Base-by-base conservation (phyloP, 2,113 vertebrate species). In the Hippoglossus stenolepis region DNA sequence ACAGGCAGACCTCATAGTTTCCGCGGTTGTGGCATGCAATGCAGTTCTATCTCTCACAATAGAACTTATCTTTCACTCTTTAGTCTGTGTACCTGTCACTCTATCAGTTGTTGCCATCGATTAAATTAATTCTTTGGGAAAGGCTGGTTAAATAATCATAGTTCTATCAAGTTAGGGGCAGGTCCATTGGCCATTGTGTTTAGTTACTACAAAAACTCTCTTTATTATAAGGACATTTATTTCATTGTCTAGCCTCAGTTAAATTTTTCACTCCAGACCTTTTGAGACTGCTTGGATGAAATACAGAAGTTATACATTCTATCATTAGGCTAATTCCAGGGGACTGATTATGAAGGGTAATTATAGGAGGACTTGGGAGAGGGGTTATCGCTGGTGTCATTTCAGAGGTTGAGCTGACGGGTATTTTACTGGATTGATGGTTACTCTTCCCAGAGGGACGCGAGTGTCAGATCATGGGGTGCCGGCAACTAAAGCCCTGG, bases 321-420 rank as follows among this genome's bases (percentile, higher is more conserved):
- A 70, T 68, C 77, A 83, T 82, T 81, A 74, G 72, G 72, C 65
- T 74, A 77, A 76, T 90, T 91, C 83, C 75, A 80, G 62, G 67
- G 68, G 75, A 70, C 69, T 83, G 54, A 85, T 87, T 83, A 87
- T 87, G 35, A 74, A 79, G 76, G 75, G 79, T 77, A 85, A 82
- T 87, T 84, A 80, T 65, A 75, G 82, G 57, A 83, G 75, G 63
- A 64, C 71, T 83, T 83, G 73, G 31, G 64, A 87, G 68, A 80
- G 63, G 76, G 85, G 88, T 88, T 82, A 79, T 87, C 65, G 26
- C 64, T 61, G 65, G 61, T 83, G 79, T 73, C 71, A 65, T 80
- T 84, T 70, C 63, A 83, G 69, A 91, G 73, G 83, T 79, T 69
- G 73, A 83, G 74, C 81, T 82, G 83, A 89, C 88, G 82, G 87